phyloP scores from a whole-genome alignment of 2,797 vertebrate genomes.

The Periparus ater region DNA sequence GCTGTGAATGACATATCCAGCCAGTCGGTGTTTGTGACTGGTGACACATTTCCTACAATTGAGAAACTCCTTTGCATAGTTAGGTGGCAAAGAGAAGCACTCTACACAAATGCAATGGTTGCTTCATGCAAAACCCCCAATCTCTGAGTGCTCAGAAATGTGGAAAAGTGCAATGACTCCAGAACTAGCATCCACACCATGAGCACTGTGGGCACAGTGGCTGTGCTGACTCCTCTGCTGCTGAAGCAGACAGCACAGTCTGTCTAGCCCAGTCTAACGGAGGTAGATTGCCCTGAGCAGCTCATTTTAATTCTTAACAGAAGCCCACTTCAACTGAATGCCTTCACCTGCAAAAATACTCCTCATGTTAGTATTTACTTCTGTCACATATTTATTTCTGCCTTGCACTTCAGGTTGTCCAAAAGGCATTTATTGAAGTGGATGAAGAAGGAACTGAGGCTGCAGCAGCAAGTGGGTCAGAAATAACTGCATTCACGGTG shows the following conservation, averaged over 20 bases:
- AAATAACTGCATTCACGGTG: slow-evolving; percentile 82
- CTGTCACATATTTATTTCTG: not conserved
- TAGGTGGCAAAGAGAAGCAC: not conserved
- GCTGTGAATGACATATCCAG: not conserved
- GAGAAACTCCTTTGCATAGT: not conserved
- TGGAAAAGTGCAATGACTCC: not conserved
- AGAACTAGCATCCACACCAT: not conserved
- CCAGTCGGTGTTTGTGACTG: not conserved
- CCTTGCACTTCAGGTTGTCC: slow-evolving; percentile 80
- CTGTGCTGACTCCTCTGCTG: not conserved
- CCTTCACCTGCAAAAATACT: not conserved
- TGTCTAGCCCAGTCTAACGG: not conserved
- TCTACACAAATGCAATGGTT: not conserved
- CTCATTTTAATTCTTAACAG: not conserved
- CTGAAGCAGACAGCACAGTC: not conserved
- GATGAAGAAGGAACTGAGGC: slow-evolving; percentile 88
- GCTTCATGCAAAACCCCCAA: not conserved
- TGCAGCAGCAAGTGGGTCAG: slow-evolving; percentile 73
- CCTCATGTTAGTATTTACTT: not conserved
- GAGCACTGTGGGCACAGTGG: rapidly evolving
- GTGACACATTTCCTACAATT: not conserved
- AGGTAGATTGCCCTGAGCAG: not conserved
- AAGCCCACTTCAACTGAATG: not conserved
- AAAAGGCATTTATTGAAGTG: slow-evolving; percentile 88
- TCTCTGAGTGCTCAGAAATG: not conserved